Conservation (phyloP, 2,888 invertebrate genomes). For the Dynastes grantii region DNA sequence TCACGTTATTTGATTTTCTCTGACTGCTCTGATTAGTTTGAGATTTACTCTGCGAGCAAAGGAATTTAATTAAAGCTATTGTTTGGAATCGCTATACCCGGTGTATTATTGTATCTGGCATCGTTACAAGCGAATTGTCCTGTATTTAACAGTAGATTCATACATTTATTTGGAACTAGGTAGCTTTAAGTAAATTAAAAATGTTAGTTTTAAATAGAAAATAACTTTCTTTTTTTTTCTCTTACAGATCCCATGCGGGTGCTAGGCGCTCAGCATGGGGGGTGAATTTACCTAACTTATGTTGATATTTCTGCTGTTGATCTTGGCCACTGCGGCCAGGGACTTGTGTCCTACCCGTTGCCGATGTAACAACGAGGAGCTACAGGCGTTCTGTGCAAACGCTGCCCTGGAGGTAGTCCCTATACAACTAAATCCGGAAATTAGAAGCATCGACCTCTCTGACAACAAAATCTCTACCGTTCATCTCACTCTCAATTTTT, state of each 20-base stretch:
- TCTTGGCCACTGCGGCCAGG: constrained; percentile 68
- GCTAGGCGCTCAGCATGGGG: constrained; percentile 68
- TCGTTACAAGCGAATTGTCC: too few species aligned
- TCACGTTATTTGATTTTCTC: too few species aligned
- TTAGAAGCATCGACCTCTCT: constrained; percentile 87
- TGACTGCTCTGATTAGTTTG: too few species aligned
- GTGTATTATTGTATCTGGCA: too few species aligned
- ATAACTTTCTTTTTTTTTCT: constrained; percentile 51
- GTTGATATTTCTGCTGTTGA: constrained; percentile 73
- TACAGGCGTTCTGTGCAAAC: constrained; percentile 83
- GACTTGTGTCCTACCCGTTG: constrained; percentile 84
- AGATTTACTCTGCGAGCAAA: too few species aligned
- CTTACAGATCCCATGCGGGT: constrained; percentile 69
- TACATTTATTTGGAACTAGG: too few species aligned
- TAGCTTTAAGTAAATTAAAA: too few species aligned
- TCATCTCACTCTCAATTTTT: constrained; percentile 85
- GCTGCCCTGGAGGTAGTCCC: constrained; percentile 89
- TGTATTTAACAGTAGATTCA: too few species aligned
- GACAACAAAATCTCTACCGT: constrained; percentile 87
- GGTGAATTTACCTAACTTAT: constrained; percentile 68
- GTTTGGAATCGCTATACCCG: too few species aligned
- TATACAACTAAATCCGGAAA: constrained; percentile 91
- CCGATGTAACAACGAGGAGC: constrained; percentile 85
- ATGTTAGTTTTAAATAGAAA: neutral
- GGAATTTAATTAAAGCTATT: too few species aligned